Evolutionary conservation across 2,797 vertebrate genomes (phyloP).

Genomic region (Dendrocincla fuliginosa): DNA sequence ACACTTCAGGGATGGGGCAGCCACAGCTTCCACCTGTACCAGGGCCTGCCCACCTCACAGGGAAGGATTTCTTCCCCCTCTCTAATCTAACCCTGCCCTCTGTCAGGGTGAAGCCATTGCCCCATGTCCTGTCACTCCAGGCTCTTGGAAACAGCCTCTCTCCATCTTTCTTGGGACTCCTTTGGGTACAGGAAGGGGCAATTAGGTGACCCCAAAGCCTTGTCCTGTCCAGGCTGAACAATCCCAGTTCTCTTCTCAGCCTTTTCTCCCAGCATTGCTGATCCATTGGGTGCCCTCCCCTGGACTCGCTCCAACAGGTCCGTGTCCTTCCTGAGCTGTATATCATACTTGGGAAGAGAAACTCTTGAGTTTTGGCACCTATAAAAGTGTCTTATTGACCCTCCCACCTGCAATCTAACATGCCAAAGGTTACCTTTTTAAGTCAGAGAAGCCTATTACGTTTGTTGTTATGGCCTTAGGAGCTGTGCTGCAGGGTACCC

Average conservation of each 20-base stretch:
- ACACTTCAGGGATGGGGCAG: not conserved
- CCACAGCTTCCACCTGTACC: not conserved
- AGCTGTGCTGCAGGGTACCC: not conserved
- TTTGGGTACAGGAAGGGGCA: not conserved
- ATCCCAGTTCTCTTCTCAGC: not conserved
- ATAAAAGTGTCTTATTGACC: rapidly evolving
- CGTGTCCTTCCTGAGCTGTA: not conserved
- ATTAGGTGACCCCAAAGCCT: not conserved
- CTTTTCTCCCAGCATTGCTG: not conserved
- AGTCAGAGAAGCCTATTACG: not conserved
- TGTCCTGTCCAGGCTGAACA: not conserved
- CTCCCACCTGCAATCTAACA: not conserved
- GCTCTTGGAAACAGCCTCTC: not conserved
- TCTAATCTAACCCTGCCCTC: not conserved
- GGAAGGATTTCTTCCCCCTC: not conserved
- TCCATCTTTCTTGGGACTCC: not conserved
- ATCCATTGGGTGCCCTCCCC: not conserved
- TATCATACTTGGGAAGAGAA: not conserved
- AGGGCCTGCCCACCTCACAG: not conserved
- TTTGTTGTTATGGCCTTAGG: not conserved
- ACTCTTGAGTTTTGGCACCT: not conserved
- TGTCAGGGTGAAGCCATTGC: not conserved
- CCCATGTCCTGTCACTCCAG: not conserved
- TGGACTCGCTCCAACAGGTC: not conserved
- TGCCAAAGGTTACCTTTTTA: not conserved